phyloP scores from a whole-genome alignment of 2,888 invertebrate genomes.

The Agonopterix heracliana region DNA sequence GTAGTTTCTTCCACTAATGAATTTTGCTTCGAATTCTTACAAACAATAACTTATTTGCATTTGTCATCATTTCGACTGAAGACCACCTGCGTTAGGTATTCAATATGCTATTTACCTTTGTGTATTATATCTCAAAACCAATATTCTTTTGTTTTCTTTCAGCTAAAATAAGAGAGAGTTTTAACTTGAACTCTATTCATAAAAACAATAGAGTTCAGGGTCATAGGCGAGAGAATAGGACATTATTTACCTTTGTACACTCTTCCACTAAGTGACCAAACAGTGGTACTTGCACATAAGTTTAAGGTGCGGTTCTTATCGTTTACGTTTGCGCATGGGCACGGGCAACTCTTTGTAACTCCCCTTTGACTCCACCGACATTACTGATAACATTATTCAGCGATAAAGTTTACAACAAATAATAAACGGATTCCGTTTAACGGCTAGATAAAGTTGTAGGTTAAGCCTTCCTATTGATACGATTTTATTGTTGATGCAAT shows the following conservation, averaged over 20 bases:
- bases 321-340: constrained; percentile 24
- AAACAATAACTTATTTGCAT: no score
- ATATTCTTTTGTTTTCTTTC: no score
- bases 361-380: constrained; percentile 10
- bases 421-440: constrained; percentile 6
- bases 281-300: neutral
- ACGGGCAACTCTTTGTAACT: constrained; percentile 21
- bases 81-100: no score
- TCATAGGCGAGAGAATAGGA: no score
- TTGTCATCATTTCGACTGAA: no score
- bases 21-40: no score
- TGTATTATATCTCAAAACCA: no score
- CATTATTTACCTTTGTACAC: neutral
- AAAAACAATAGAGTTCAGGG: no score
- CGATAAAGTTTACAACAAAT: constrained; percentile 20
- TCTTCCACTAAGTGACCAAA: neutral
- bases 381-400: constrained; percentile 26
- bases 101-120: no score
- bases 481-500: constrained; percentile 1
- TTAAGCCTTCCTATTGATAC: neutral
- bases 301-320: constrained; percentile 20
- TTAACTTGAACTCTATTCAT: no score
- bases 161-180: no score
- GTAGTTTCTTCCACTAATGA: no score
- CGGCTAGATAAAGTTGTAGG: constrained; percentile 1